These are phyloP conservation scores for Hydrozoanthus gracilis DNA, from an alignment of 92 coral and sea anemone species.

Conservation along the genomic window DNA sequence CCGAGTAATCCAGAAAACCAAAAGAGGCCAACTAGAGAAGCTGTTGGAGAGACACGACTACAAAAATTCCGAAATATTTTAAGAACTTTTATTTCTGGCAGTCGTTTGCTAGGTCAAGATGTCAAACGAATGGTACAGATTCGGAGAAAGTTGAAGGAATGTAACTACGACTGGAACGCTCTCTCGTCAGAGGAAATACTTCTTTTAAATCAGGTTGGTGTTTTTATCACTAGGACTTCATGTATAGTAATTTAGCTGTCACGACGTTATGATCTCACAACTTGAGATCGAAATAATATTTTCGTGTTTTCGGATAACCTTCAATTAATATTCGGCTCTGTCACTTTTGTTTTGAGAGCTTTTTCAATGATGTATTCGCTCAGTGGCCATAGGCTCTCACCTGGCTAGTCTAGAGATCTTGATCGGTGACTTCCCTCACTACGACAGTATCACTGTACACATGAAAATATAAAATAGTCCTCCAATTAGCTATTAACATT, in stretches of 20 bases:
- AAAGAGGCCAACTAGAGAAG: constrained; percentile 10
- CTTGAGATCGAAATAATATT: no score
- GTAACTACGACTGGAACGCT: constrained; percentile 75
- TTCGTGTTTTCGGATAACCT: no score
- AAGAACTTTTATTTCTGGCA: constrained; percentile 77
- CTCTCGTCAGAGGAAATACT: constrained; percentile 84
- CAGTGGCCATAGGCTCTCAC: no score
- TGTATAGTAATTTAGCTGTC: not conserved
- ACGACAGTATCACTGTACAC: no score
- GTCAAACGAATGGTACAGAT: constrained; percentile 87
- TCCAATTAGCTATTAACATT: no score
- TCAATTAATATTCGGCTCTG: no score
- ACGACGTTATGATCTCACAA: no score
- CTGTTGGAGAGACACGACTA: constrained; percentile 43
- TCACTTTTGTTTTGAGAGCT: no score
- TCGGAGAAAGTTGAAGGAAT: constrained; percentile 74
- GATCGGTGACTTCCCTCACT: no score
- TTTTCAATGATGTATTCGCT: no score
- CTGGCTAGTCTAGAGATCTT: no score
- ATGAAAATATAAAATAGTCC: no score
- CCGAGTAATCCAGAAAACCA: constrained; percentile 18
- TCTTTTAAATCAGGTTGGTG: constrained; percentile 80
- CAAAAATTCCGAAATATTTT: constrained; percentile 74
- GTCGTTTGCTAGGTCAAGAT: constrained; percentile 80
- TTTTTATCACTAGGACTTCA: not conserved